Percentiles rank a stretch among this genome's conserved stretches.
Evolutionary conservation across 2,888 invertebrate genomes (phyloP).

Genomic region (Alviniconcha strummeri): DNA sequence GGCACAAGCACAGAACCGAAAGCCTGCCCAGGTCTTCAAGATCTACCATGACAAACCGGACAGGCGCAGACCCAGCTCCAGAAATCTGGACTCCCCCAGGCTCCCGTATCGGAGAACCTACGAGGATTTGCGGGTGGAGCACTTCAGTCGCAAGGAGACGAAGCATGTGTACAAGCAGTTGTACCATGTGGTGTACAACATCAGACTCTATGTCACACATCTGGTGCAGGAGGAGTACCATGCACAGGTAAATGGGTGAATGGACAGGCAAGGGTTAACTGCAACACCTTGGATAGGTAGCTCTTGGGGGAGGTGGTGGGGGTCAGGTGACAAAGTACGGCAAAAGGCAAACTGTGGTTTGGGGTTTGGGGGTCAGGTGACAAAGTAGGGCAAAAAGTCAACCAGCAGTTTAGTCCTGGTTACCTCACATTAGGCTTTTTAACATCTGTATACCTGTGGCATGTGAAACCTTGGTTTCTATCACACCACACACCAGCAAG

Average conservation of each 20-base stretch:
- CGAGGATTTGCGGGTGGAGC: conserved; percentile 19
- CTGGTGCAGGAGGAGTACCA: neutral
- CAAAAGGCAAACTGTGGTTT: no score
- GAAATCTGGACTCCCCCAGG: neutral
- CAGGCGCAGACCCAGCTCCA: neutral
- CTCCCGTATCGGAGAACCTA: neutral
- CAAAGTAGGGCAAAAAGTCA: no score
- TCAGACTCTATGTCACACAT: neutral
- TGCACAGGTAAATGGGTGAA: conserved; percentile 3
- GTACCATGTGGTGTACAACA: conserved; percentile 25
- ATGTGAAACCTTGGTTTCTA: no score
- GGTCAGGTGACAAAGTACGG: no score
- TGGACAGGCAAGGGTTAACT: no score
- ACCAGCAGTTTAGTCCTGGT: no score
- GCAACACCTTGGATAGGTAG: no score
- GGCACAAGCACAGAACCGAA: neutral
- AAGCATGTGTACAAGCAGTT: conserved; percentile 39
- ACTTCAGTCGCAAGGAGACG: conserved; percentile 31
- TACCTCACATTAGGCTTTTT: no score
- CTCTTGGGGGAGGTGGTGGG: no score
- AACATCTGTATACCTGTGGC: no score
- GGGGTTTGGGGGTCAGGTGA: no score
- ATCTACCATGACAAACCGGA: neutral
- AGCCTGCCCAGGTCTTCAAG: neutral
- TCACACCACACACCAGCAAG: no score